Conservation (phyloP, 1,140 invertebrate species). For the Chionoecetes opilio region DNA sequence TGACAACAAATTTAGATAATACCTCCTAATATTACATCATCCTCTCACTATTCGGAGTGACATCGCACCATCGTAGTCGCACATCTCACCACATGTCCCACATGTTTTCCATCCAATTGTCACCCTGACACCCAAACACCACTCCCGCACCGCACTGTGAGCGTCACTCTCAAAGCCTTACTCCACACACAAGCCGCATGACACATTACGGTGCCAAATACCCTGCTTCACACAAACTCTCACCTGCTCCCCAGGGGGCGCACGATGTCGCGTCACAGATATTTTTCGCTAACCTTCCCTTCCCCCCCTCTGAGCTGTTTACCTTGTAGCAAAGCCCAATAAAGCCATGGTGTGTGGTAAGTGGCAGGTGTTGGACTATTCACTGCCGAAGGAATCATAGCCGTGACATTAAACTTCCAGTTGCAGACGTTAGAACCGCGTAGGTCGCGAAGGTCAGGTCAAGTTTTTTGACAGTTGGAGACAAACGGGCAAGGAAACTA, state of each 20-base stretch:
- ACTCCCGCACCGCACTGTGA: too few relatives aligned
- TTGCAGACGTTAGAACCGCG: background rate
- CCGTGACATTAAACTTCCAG: background rate
- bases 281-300: background rate
- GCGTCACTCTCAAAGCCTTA: too few relatives aligned
- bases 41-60: too few relatives aligned
- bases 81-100: too few relatives aligned
- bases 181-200: background rate
- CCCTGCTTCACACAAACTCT: background rate
- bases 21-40: too few relatives aligned
- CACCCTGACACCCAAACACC: too few relatives aligned
- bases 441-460: background rate
- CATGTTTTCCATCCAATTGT: too few relatives aligned
- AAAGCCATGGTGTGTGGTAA: background rate
- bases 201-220: background rate
- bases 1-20: too few relatives aligned
- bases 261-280: background rate
- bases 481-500: background rate
- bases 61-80: too few relatives aligned
- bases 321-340: background rate
- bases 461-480: background rate
- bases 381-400: background rate
- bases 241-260: background rate
- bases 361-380: background rate
- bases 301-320: background rate